These are phyloP conservation scores for Solea senegalensis DNA, from an alignment of 2,113 vertebrate species.

Conservation along the genomic window DNA sequence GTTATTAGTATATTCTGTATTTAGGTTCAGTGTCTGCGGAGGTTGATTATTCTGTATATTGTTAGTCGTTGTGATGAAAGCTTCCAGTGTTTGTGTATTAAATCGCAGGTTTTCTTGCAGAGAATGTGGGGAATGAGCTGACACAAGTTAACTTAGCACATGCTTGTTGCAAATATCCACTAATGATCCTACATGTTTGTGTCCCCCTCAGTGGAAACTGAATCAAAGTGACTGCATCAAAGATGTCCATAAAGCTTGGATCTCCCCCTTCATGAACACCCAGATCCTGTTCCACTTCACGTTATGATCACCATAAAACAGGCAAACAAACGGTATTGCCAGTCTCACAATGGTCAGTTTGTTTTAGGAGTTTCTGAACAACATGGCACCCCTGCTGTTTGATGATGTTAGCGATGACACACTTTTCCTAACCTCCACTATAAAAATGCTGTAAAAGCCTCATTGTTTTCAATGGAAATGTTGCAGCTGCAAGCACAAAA, in stretches of 20 bases:
- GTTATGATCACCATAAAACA: too few species aligned
- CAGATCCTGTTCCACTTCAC: too few species aligned
- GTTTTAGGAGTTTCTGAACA: too few species aligned
- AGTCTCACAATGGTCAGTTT: too few species aligned
- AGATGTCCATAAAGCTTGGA: background rate
- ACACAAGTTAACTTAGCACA: constrained; percentile 7
- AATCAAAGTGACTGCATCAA: background rate
- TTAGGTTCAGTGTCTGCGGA: background rate
- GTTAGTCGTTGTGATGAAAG: background rate
- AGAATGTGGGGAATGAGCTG: background rate
- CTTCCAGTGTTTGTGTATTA: background rate
- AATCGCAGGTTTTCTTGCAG: background rate
- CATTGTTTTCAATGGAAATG: constrained; percentile 23
- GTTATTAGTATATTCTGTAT: constrained; percentile 2
- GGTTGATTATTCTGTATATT: too few species aligned
- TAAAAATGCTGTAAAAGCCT: background rate
- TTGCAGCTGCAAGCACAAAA: constrained; percentile 16
- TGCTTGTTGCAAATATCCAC: constrained; percentile 6
- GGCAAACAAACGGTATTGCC: too few species aligned
- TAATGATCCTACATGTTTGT: background rate
- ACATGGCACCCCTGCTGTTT: too few species aligned
- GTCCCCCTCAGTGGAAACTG: background rate
- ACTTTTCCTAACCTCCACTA: background rate
- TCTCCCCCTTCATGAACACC: background rate
- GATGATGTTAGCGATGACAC: too few species aligned